Evolutionary conservation across 2,113 vertebrate species (phyloP).

Genomic region (Blennius ocellaris): DNA sequence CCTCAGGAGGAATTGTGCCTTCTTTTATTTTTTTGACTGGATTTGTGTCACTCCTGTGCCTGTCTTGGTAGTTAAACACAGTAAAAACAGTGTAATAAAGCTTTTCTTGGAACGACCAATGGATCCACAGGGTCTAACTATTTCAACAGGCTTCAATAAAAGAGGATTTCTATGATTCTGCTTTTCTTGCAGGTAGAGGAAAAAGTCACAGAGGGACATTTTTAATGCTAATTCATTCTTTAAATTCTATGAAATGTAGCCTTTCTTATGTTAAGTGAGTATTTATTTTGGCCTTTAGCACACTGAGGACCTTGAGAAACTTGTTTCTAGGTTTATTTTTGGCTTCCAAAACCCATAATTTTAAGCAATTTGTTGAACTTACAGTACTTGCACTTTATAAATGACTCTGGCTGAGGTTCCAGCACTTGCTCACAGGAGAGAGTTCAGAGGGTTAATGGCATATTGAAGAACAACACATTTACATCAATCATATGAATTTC

Average conservation of each 20-base stretch:
- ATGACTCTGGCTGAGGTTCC: neutral
- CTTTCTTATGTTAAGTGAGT: neutral
- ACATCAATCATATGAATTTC: neutral
- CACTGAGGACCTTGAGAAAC: neutral
- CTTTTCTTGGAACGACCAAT: neutral
- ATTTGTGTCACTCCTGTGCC: neutral
- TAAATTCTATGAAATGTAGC: neutral
- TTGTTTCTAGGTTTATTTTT: neutral
- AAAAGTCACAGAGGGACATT: neutral
- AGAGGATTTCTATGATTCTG: neutral
- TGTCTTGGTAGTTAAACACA: conserved; percentile 1
- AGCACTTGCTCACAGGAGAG: neutral
- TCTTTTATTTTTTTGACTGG: neutral
- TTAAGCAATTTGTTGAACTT: neutral
- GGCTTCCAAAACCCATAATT: neutral
- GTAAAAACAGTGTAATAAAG: neutral
- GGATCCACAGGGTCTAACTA: neutral
- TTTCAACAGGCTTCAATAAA: neutral
- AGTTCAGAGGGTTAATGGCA: neutral
- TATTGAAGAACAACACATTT: neutral
- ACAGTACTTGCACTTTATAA: neutral
- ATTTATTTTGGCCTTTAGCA: conserved; percentile 6
- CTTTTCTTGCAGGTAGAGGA: neutral
- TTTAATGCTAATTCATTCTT: neutral
- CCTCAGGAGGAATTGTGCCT: neutral